Conservation (phyloP, 2,113 vertebrate genomes). For the Chaetodon auriga region DNA sequence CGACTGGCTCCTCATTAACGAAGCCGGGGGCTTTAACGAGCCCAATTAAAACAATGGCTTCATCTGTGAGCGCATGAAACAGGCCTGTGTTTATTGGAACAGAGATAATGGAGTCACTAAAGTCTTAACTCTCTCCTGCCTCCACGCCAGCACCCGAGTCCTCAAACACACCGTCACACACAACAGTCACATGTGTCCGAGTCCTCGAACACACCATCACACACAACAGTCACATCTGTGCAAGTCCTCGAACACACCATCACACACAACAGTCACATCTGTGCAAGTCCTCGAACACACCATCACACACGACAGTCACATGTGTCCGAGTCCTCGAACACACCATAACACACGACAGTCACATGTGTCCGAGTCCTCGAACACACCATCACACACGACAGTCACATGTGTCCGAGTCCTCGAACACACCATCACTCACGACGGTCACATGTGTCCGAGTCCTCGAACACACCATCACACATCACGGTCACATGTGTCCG, state of each 20-base stretch:
- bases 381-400: no score
- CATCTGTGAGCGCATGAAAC: conserved; percentile 86
- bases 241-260: not conserved
- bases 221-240: not conserved
- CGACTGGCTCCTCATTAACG: conserved; percentile 87
- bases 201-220: not conserved
- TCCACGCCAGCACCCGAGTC: not conserved
- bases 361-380: no score
- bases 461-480: no score
- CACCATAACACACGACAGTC: no score
- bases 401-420: no score
- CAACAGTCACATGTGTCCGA: not conserved
- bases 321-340: no score
- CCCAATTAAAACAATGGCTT: conserved; percentile 91
- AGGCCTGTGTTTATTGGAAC: conserved; percentile 80
- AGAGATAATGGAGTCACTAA: conserved; percentile 74
- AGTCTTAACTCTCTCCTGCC: conserved; percentile 69
- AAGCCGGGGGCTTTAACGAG: conserved; percentile 86
- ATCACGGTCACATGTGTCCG: no score
- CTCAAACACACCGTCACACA: not conserved
- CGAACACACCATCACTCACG: no score
- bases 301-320: not conserved
- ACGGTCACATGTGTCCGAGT: no score
- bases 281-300: not conserved
- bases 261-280: not conserved